These are phyloP conservation scores for Scelioninae gen. 2 DNA, from an alignment of 2,888 invertebrate species.

Conservation along the genomic window DNA sequence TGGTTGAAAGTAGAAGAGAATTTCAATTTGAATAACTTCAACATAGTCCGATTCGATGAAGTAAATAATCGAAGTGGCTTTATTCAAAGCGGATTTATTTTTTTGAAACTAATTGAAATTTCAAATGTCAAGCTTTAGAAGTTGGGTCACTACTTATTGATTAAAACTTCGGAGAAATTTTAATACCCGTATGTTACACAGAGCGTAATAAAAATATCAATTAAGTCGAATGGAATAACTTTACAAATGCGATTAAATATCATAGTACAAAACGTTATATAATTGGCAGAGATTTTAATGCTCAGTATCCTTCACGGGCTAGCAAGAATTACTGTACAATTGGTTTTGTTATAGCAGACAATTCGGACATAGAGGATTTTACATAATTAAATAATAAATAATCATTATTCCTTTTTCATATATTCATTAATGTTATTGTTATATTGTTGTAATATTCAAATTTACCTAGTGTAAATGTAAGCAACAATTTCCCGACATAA, in stretches of 20 bases:
- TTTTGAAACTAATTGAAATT: conserved; percentile 2
- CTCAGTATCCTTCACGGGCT: conserved; percentile 25
- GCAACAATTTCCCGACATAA: too few relatives aligned
- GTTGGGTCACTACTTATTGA: conserved; percentile 7
- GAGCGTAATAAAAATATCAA: conserved; percentile 2
- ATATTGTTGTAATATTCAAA: too few relatives aligned
- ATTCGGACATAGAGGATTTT: conserved; percentile 17
- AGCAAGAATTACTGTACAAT: conserved; percentile 4
- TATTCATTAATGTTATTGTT: too few relatives aligned
- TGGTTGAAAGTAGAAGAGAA: not conserved
- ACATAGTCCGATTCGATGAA: conserved; percentile 16
- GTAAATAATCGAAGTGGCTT: not conserved
- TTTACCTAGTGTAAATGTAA: too few relatives aligned
- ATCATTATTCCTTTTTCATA: too few relatives aligned
- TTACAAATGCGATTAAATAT: not conserved
- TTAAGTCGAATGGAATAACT: conserved; percentile 7
- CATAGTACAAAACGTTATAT: conserved; percentile 1
- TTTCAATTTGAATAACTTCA: not conserved
- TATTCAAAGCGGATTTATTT: conserved; percentile 16
- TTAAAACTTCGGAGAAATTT: conserved; percentile 2
- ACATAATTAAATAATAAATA: conserved; percentile 27
- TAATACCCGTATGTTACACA: conserved; percentile 13
- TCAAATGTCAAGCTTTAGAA: conserved; percentile 8
- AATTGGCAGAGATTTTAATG: conserved; percentile 22
- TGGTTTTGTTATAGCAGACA: conserved; percentile 20